These are phyloP conservation scores for Acridotheres tristis DNA, from an alignment of 2,797 vertebrate genomes.

Conservation along the genomic window DNA sequence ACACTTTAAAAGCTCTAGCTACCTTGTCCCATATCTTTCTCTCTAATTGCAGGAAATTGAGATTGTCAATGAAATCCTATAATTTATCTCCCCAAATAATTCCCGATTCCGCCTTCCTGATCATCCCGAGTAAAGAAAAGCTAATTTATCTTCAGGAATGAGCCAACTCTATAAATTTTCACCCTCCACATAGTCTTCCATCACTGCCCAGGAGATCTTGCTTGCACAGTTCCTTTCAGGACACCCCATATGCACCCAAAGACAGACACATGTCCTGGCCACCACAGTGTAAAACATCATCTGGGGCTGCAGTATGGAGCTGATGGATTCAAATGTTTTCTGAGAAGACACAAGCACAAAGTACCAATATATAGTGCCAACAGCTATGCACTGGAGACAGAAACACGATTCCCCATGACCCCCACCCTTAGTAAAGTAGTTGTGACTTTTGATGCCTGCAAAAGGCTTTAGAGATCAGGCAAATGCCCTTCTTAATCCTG, in stretches of 20 bases:
- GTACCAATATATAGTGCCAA: fast-evolving
- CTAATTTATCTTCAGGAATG: neutral
- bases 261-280: fast-evolving
- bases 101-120: neutral
- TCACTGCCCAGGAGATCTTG: neutral
- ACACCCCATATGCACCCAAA: fast-evolving
- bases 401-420: neutral
- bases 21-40: neutral
- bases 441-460: neutral
- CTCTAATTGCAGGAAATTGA: neutral
- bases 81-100: neutral
- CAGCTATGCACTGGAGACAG: neutral
- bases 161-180: neutral
- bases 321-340: neutral
- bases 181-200: neutral
- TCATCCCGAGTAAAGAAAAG: neutral
- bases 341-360: neutral
- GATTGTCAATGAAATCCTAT: neutral
- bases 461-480: neutral
- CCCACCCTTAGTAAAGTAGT: fast-evolving
- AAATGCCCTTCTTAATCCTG: neutral
- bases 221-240: neutral
- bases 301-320: neutral
- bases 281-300: neutral
- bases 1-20: neutral